phyloP scores from a whole-genome alignment of 1,140 invertebrate genomes.

The Drosophila pandora region DNA sequence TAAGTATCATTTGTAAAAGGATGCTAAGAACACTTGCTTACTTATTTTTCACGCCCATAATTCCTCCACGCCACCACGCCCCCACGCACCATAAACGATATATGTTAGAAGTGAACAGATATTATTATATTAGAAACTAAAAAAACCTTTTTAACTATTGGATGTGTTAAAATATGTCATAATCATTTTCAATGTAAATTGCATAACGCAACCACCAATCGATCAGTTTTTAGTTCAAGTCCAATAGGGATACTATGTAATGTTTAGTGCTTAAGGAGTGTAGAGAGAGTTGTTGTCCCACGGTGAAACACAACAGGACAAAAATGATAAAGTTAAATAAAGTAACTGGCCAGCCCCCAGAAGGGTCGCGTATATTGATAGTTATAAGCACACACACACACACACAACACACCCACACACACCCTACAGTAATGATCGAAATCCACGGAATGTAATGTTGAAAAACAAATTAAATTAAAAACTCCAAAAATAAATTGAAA shows the following conservation, averaged over 20 bases:
- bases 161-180: slow-evolving; percentile 56
- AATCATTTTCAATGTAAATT: slow-evolving; percentile 72
- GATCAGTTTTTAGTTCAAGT: slow-evolving; percentile 57
- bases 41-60: slow-evolving; percentile 19
- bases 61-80: neutral
- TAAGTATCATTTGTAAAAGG: slow-evolving; percentile 59
- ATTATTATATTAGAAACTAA: slow-evolving; percentile 64
- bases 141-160: slow-evolving; percentile 52
- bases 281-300: slow-evolving; percentile 53
- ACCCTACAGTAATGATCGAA: slow-evolving; percentile 53
- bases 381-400: slow-evolving; percentile 39
- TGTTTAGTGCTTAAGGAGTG: slow-evolving; percentile 56
- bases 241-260: slow-evolving; percentile 58
- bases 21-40: slow-evolving; percentile 56
- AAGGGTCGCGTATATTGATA: slow-evolving; percentile 64
- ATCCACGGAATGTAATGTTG: slow-evolving; percentile 64
- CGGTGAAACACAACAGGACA: slow-evolving; percentile 65
- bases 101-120: slow-evolving; percentile 70
- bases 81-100: slow-evolving; percentile 39
- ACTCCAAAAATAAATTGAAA: slow-evolving; percentile 37
- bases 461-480: slow-evolving; percentile 43
- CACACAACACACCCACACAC: neutral
- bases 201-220: slow-evolving; percentile 51
- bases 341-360: slow-evolving; percentile 32
- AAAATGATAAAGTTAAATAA: slow-evolving; percentile 45